These are phyloP conservation scores for Andrena marginata DNA, from an alignment of 2,888 invertebrate genomes.

Conservation along the genomic window DNA sequence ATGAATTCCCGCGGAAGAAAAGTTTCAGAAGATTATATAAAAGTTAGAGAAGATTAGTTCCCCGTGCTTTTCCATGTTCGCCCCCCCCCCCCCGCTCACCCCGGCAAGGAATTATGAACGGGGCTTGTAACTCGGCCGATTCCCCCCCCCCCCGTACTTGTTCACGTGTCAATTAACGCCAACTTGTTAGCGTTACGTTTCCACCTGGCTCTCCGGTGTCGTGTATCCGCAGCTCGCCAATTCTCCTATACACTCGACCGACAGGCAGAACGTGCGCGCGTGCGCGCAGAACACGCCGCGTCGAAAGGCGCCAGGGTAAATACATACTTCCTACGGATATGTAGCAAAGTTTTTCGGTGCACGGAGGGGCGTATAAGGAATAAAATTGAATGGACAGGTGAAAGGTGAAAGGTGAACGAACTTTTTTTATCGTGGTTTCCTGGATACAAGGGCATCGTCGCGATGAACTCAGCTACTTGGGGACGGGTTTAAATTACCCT, in stretches of 20 bases:
- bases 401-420: too few relatives aligned
- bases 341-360: not conserved
- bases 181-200: constrained; percentile 43
- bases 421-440: too few relatives aligned
- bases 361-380: too few relatives aligned
- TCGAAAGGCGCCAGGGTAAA: constrained; percentile 31
- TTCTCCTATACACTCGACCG: not conserved
- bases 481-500: too few relatives aligned
- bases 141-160: not conserved
- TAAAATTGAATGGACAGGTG: too few relatives aligned
- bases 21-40: constrained; percentile 39
- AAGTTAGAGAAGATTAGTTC: constrained; percentile 47
- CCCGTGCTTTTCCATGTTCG: constrained; percentile 12
- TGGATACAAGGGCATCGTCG: too few relatives aligned
- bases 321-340: constrained; percentile 7
- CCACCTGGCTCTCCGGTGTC: constrained; percentile 36
- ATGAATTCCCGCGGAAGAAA: constrained; percentile 32
- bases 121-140: constrained; percentile 14
- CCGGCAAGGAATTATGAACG: constrained; percentile 28
- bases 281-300: constrained; percentile 2
- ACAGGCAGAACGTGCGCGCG: not conserved
- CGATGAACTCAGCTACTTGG: too few relatives aligned
- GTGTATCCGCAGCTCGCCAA: not conserved
- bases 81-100: too few relatives aligned
- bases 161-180: constrained; percentile 49